Evolutionary conservation across 2,888 invertebrate genomes (phyloP).

Genomic region (Escarpia spicata): DNA sequence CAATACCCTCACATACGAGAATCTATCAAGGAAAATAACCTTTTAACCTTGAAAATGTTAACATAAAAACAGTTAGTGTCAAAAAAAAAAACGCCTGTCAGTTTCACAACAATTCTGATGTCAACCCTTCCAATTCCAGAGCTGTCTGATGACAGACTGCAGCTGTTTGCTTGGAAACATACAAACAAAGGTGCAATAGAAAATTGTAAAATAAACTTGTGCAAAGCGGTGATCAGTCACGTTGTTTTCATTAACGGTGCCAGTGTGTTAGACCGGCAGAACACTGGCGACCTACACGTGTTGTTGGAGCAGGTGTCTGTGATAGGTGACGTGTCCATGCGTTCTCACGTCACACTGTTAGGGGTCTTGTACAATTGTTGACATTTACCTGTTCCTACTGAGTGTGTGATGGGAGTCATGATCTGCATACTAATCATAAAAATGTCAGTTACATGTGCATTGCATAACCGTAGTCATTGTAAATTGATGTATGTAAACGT

Average conservation of each 20-base stretch:
- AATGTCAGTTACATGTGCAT: no score
- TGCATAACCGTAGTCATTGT: no score
- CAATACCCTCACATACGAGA: no score
- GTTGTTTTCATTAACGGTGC: background rate
- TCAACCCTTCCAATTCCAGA: background rate
- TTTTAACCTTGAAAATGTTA: background rate
- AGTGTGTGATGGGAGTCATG: no score
- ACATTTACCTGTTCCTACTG: no score
- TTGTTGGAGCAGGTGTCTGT: background rate
- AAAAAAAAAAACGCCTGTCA: background rate
- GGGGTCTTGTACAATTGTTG: no score
- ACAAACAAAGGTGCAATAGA: background rate
- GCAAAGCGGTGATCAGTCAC: background rate
- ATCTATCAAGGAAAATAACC: no score
- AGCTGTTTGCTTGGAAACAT: background rate
- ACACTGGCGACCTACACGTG: background rate
- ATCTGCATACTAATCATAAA: no score
- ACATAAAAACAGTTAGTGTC: background rate
- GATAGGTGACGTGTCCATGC: background rate
- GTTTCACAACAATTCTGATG: background rate
- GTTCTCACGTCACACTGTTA: background rate
- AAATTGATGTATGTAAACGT: no score
- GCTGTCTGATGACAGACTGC: background rate
- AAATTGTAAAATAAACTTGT: background rate
- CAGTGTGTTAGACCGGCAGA: background rate